A percentile compares a stretch with the other conserved stretches of the same genome.
These are phyloP conservation scores for Halichoerus grypus DNA, from an alignment of 2,113 vertebrate species.

Conservation along the genomic window DNA sequence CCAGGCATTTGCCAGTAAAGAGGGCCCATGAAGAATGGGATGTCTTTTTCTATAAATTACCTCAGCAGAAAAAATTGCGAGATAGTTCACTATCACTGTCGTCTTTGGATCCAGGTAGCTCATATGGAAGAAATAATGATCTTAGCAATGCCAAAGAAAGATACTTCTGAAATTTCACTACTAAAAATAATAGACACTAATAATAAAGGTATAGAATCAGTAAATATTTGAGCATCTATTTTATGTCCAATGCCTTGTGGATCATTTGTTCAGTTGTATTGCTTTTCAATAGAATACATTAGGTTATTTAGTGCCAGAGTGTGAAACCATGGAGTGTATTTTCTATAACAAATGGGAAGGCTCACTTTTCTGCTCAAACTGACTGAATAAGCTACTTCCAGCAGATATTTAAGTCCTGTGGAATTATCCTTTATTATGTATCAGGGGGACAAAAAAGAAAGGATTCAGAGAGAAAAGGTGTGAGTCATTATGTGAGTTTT, in stretches of 20 bases:
- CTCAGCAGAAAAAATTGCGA: not conserved
- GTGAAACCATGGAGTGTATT: not conserved
- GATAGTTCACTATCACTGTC: not conserved
- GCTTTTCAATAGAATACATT: conserved; percentile 34
- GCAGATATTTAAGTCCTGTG: not conserved
- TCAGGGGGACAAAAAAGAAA: conserved; percentile 29
- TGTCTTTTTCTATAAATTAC: not conserved
- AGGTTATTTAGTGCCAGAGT: not conserved
- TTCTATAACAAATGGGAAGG: not conserved
- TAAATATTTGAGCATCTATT: conserved; percentile 57
- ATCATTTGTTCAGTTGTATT: conserved; percentile 29
- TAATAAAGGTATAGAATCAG: conserved; percentile 20
- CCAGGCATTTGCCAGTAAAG: not conserved
- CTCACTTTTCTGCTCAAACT: conserved; percentile 26
- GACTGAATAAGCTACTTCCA: not conserved
- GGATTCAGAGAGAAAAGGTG: not conserved
- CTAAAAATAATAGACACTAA: not conserved
- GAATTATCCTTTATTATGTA: conserved; percentile 47
- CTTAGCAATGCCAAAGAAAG: not conserved
- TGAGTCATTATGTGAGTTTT: conserved; percentile 6
- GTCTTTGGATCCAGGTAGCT: not conserved
- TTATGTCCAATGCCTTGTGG: not conserved
- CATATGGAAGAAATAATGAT: not conserved
- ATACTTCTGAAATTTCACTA: conserved; percentile 7
- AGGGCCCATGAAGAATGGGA: not conserved